Base-by-base conservation (phyloP, 2,113 vertebrate species). In the Syrrhaptes paradoxus region DNA sequence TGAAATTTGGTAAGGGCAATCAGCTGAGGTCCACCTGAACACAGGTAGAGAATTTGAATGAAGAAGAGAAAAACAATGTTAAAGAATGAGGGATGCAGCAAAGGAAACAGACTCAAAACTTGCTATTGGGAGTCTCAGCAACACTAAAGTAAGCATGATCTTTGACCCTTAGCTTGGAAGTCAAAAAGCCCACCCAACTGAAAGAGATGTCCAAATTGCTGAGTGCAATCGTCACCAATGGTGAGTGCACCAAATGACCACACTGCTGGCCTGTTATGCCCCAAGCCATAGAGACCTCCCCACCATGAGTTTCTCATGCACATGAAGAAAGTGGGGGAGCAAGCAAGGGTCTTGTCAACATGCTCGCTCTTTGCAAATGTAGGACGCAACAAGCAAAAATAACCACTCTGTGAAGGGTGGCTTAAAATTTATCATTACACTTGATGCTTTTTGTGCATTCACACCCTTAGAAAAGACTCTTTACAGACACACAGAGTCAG, bases 241-340 rank as follows among this genome's bases (percentile, higher is more conserved):
- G 15, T 4, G 9, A 95, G 45, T 4, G 26, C 8, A 61, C 7
- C 83, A 29, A 70, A 20, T 0, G 0, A 34, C 54, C 49, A 61
- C 0, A 0, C 16, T 2, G 25, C 19, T 12, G 61, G 10, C 17
- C 41, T 1, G 0, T 9, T 41, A 4, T 11, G 49, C 45, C 38
- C 29, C 68, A 70, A 43, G 59, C 14, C 68, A 51, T 62, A 57
- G 72, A 79, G 54, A 83, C 24, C 59, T 82, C 29, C 45, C 63
- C n/a, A 86, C 15, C 68, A 11, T 0, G 2, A 20, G 7, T 36
- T 36, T 36, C 36, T 36, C 13, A n/a, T 3, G 2, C 29, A 17
- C 0, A 0, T 9, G 17, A 59, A 78, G 32, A 17, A 91, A 55
- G 38, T 12, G 14, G 8, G 7, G 25, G 28, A 78, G 46, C 17